These are phyloP conservation scores for Leptobrachium ailaonicum DNA, from an alignment of 2,113 vertebrate genomes.

Conservation along the genomic window DNA sequence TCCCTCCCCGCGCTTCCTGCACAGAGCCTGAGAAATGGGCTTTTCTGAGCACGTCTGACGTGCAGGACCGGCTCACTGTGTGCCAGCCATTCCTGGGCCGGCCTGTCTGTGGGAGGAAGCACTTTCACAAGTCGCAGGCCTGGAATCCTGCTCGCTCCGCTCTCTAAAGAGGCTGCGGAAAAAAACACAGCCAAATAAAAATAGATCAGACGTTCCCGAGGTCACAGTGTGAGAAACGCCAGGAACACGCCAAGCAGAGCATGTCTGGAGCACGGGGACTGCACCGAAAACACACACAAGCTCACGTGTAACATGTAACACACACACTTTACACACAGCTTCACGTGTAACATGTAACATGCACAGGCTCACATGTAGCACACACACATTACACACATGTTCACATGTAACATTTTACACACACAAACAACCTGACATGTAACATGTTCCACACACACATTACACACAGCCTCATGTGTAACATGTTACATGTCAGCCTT, in stretches of 20 bases:
- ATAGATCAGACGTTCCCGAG: conserved; percentile 61
- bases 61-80: conserved; percentile 57
- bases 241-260: conserved; percentile 19
- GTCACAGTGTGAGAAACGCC: conserved; percentile 37
- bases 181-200: conserved; percentile 62
- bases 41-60: conserved; percentile 60
- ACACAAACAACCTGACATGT: too few relatives aligned
- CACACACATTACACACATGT: too few relatives aligned
- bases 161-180: conserved; percentile 57
- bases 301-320: neutral
- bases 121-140: conserved; percentile 61
- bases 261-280: conserved; percentile 24
- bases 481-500: too few relatives aligned
- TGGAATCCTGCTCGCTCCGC: conserved; percentile 60
- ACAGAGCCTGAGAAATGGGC: conserved; percentile 60
- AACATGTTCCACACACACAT: too few relatives aligned
- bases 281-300: neutral
- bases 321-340: neutral
- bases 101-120: conserved; percentile 61
- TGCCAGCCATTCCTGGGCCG: conserved; percentile 60
- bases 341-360: neutral
- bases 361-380: too few relatives aligned
- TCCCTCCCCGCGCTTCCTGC: conserved; percentile 45
- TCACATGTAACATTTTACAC: too few relatives aligned
- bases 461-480: too few relatives aligned